Percentiles rank a stretch among this genome's conserved stretches.
Conservation (phyloP, 2,113 vertebrate species). For the Catharus bicknelli region DNA sequence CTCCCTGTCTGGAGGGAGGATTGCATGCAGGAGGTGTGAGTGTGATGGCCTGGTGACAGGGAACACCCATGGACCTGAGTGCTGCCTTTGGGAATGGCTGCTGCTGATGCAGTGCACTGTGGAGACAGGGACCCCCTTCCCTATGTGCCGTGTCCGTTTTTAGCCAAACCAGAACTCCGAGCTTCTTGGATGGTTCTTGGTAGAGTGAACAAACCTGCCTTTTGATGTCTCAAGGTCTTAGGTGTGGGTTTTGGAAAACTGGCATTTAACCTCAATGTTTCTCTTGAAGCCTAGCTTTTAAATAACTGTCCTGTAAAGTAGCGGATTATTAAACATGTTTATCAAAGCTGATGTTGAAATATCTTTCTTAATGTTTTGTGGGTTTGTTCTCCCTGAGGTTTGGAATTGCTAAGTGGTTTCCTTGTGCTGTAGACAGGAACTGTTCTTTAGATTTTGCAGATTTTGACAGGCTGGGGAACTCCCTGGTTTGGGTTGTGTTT, state of each 20-base stretch:
- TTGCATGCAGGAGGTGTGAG: neutral
- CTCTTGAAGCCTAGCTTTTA: conserved; percentile 19
- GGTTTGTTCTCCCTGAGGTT: neutral
- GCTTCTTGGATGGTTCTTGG: neutral
- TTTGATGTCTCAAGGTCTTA: neutral
- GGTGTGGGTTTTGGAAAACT: neutral
- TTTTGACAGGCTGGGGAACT: neutral
- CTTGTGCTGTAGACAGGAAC: neutral
- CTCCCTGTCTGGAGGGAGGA: rapidly evolving
- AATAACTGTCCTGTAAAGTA: conserved; percentile 25
- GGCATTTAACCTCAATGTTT: neutral
- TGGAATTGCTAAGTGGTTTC: neutral
- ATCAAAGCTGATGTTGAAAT: conserved; percentile 25
- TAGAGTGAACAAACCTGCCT: neutral
- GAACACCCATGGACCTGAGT: rapidly evolving
- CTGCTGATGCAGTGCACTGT: neutral
- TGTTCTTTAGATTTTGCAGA: neutral
- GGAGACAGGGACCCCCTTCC: neutral
- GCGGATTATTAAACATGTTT: conserved; percentile 47
- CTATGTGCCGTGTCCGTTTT: neutral
- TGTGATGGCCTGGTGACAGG: neutral
- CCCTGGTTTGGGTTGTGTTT: neutral
- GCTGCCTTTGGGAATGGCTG: neutral
- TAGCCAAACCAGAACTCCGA: neutral
- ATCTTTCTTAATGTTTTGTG: conserved; percentile 14